These are phyloP conservation scores for Hypomecis punctinalis DNA, from an alignment of 2,888 invertebrate species.

Conservation along the genomic window DNA sequence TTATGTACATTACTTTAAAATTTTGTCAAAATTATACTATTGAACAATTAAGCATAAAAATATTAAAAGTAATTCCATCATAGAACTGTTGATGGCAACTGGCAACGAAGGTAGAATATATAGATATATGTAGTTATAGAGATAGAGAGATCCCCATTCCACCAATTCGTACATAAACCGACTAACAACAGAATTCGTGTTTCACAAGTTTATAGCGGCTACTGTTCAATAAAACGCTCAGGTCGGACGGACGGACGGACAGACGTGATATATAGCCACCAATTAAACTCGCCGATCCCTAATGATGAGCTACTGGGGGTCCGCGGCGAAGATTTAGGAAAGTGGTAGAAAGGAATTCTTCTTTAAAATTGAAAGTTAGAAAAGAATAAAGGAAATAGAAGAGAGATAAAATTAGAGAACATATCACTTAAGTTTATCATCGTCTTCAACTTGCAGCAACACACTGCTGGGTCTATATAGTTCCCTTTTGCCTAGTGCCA, in stretches of 20 bases:
- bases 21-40: no score
- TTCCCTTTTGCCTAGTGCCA: no score
- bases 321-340: conserved; percentile 41
- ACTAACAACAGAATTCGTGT: conserved; percentile 61
- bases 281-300: conserved; percentile 75
- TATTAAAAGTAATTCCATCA: no score
- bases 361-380: neutral
- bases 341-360: conserved; percentile 38
- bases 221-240: conserved; percentile 73
- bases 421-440: no score
- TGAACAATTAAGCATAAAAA: no score
- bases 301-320: conserved; percentile 76
- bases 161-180: conserved; percentile 35
- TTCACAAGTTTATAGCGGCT: conserved; percentile 77
- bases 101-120: neutral
- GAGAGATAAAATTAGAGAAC: neutral
- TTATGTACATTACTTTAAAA: no score
- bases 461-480: no score
- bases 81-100: no score
- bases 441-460: no score
- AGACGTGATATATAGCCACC: conserved; percentile 74
- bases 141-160: conserved; percentile 2
- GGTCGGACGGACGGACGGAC: conserved; percentile 60
- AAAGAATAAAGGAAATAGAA: neutral
- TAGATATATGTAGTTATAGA: neutral